Percentiles rank a stretch among this genome's conserved stretches.
phyloP scores from a whole-genome alignment of 2,797 vertebrate species.

The Thalassophryne amazonica region DNA sequence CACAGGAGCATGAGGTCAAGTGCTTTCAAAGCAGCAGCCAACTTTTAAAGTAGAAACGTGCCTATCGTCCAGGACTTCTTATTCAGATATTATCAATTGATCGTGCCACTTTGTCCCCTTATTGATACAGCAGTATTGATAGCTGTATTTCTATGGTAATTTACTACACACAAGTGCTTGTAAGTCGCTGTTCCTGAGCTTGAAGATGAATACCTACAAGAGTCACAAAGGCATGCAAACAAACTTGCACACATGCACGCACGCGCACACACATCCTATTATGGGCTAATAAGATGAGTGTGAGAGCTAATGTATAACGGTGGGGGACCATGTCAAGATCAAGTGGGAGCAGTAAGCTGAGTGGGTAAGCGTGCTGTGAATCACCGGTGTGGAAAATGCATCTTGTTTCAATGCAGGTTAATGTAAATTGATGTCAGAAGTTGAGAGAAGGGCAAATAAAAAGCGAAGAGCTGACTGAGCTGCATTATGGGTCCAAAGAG shows the following conservation, averaged over 20 bases:
- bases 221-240: neutral
- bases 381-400: constrained; percentile 43
- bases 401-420: constrained; percentile 60
- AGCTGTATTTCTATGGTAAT: constrained; percentile 76
- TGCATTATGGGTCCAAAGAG: constrained; percentile 63
- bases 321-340: constrained; percentile 56
- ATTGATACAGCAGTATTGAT: constrained; percentile 71
- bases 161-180: constrained; percentile 53
- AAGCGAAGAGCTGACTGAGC: constrained; percentile 68
- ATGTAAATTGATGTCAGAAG: constrained; percentile 76
- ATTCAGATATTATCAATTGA: constrained; percentile 71
- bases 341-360: constrained; percentile 43
- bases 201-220: constrained; percentile 36
- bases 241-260: neutral
- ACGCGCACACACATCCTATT: constrained; percentile 33
- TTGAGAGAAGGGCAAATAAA: constrained; percentile 66
- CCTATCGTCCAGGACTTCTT: constrained; percentile 50
- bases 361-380: constrained; percentile 27
- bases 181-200: constrained; percentile 22
- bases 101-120: constrained; percentile 62
- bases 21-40: constrained; percentile 51
- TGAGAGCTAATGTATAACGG: constrained; percentile 61
- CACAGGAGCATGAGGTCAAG: constrained; percentile 46
- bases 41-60: constrained; percentile 54
- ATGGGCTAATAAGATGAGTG: constrained; percentile 62